These are phyloP conservation scores for Botia almorhae DNA, from an alignment of 2,797 vertebrate genomes.

Conservation along the genomic window DNA sequence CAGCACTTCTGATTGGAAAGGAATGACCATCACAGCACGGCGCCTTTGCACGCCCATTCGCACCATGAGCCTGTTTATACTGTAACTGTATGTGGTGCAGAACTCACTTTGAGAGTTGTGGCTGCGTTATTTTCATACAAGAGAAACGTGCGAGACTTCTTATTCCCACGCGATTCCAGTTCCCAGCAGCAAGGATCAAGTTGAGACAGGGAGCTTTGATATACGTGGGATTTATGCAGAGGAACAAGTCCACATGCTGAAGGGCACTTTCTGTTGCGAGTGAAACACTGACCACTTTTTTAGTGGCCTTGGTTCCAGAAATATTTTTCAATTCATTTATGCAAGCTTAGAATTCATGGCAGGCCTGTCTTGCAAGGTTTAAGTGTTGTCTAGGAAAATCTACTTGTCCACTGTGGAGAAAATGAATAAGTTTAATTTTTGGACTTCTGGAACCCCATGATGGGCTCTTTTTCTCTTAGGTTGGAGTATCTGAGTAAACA, in stretches of 20 bases:
- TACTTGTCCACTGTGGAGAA: not conserved
- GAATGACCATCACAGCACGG: slow-evolving; percentile 22
- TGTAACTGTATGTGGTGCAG: slow-evolving; percentile 28
- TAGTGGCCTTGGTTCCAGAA: not conserved
- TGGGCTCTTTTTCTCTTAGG: slow-evolving; percentile 31
- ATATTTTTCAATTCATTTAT: not conserved
- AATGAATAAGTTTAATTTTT: not conserved
- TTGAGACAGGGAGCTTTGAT: slow-evolving; percentile 17
- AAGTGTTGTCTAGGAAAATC: not conserved
- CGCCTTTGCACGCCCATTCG: not conserved
- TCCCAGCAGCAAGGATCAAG: not conserved
- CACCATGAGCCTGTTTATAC: not conserved
- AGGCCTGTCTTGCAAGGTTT: not conserved
- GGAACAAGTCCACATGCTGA: not conserved
- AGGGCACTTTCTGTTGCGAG: slow-evolving; percentile 9
- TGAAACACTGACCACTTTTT: not conserved
- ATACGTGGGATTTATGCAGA: not conserved
- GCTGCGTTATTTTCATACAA: not conserved
- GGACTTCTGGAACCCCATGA: not conserved
- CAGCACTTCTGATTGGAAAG: slow-evolving; percentile 8
- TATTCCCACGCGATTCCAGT: slow-evolving; percentile 7
- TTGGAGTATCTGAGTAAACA: slow-evolving; percentile 55
- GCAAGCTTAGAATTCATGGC: not conserved
- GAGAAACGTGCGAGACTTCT: not conserved
- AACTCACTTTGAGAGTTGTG: slow-evolving; percentile 23